A percentile compares a stretch with the other conserved stretches of the same genome.
Conservation (phyloP, 2,888 invertebrate genomes). For the Cosmopolites sordidus region DNA sequence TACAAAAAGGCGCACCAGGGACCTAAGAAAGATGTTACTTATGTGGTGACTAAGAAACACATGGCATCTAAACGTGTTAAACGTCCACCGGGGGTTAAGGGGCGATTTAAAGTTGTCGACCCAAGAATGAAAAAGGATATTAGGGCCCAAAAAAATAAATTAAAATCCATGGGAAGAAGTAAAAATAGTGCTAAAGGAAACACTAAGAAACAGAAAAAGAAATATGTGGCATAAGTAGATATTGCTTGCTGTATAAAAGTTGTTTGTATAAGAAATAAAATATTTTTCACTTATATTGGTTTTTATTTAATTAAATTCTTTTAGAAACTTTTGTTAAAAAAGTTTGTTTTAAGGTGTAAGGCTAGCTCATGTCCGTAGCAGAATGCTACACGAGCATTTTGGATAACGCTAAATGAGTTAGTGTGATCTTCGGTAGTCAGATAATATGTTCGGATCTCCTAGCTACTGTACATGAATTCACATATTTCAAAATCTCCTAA, state of each 20-base stretch:
- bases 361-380: too few species aligned
- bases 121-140: conserved; percentile 93
- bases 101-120: conserved; percentile 93
- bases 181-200: conserved; percentile 35
- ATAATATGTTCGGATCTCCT: too few species aligned
- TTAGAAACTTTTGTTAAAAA: too few species aligned
- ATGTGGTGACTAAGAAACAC: conserved; percentile 91
- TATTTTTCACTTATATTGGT: too few species aligned
- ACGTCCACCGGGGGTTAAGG: conserved; percentile 84
- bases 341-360: too few species aligned
- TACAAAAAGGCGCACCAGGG: conserved; percentile 86
- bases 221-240: not conserved
- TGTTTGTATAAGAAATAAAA: too few species aligned
- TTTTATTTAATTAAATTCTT: too few species aligned
- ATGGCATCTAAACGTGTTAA: conserved; percentile 69
- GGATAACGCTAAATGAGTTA: too few species aligned
- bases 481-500: too few species aligned
- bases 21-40: conserved; percentile 85
- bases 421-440: too few species aligned
- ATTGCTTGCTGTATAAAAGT: not conserved
- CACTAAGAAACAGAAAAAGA: not conserved
- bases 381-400: too few species aligned
- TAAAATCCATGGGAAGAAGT: conserved; percentile 38
- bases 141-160: conserved; percentile 57
- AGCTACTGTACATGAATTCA: too few species aligned